Evolutionary conservation across 1,140 invertebrate genomes (phyloP), one percentile per base, ranked within the genome.

Genomic region (Lepidostoma basale): DNA sequence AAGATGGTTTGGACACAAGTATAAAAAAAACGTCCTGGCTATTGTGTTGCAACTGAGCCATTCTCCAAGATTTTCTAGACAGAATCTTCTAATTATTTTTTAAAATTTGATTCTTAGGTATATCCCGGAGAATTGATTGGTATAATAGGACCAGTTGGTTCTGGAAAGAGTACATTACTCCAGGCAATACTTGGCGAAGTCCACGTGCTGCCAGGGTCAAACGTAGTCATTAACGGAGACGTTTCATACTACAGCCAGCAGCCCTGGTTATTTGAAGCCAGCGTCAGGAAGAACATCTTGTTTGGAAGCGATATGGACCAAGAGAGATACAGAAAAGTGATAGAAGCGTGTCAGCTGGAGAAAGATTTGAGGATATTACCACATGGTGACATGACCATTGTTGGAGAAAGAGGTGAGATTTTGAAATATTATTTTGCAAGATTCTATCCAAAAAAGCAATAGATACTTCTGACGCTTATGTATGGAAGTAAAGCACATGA

Each of bases 141-240:
- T 0, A 80, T 95, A 3, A 88, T 95, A 36, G 93, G 93, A 3
- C 87, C 88, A 36, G 92, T 95, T 36, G 92, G 92, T 3, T 84
- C 88, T 0, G 92, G 93, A 16, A 95, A 95, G 74, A 87, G 85
- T 0, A 88, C 93, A 8, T 79, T 96, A 0, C 78, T 96, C 0
- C 88, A 94, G 75, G 85, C 89, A 0, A 85, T 96, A 33, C 78
- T 97, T 0, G 85, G 88, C 8, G 94, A 97, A 76, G 49, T 63
- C 25, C 42, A 63, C 44, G 49, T 16, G 10, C 42, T 49, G 14
- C 42, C 60, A 1, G 28, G 26, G n/a, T 63, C 60, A n/a, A 8
- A n/a, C n/a, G 23, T 63, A 33, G 25, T 9, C 14, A 12, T 9
- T 8, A 33, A 33, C 22, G 60, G 60, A 9, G 8, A 10, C 1